A percentile compares a stretch with the other conserved stretches of the same genome.
Conservation (phyloP, 1,140 invertebrate species). For the Drosophila elegans region DNA sequence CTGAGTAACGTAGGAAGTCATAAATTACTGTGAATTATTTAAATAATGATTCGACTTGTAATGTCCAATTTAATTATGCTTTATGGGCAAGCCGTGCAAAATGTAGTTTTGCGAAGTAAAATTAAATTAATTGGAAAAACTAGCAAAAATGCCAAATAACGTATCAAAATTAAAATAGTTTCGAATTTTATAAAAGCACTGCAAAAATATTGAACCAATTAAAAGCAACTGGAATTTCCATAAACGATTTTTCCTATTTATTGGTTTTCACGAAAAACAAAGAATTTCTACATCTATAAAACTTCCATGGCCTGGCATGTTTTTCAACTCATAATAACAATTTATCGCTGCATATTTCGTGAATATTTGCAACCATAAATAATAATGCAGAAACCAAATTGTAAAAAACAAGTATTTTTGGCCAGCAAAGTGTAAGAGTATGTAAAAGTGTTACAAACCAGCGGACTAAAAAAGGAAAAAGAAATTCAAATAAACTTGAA, state of each 20-base stretch:
- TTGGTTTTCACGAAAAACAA: slow-evolving; percentile 13
- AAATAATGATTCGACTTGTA: slow-evolving; percentile 26
- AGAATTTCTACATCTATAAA: slow-evolving; percentile 21
- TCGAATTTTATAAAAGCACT: background rate
- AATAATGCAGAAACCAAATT: slow-evolving; percentile 23
- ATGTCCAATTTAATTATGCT: background rate
- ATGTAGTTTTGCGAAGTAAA: too few relatives aligned
- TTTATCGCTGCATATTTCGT: slow-evolving; percentile 50
- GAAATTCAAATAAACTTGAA: background rate
- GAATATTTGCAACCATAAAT: slow-evolving; percentile 47
- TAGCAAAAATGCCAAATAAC: too few relatives aligned
- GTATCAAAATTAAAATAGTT: background rate
- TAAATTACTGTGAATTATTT: slow-evolving; percentile 45
- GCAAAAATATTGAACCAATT: slow-evolving; percentile 1
- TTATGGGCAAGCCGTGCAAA: background rate
- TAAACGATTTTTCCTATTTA: slow-evolving; percentile 5
- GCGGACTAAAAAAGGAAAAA: slow-evolving; percentile 2
- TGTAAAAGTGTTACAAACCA: slow-evolving; percentile 8
- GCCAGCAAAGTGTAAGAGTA: slow-evolving; percentile 14
- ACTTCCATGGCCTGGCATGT: slow-evolving; percentile 22
- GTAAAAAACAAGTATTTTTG: slow-evolving; percentile 6
- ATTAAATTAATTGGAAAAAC: too few relatives aligned
- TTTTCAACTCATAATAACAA: slow-evolving; percentile 65
- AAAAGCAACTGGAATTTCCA: slow-evolving; percentile 1
- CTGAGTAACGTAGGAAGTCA: slow-evolving; percentile 8